These are phyloP conservation scores for Menidia beryllina DNA, from an alignment of 2,113 vertebrate species.

Conservation along the genomic window DNA sequence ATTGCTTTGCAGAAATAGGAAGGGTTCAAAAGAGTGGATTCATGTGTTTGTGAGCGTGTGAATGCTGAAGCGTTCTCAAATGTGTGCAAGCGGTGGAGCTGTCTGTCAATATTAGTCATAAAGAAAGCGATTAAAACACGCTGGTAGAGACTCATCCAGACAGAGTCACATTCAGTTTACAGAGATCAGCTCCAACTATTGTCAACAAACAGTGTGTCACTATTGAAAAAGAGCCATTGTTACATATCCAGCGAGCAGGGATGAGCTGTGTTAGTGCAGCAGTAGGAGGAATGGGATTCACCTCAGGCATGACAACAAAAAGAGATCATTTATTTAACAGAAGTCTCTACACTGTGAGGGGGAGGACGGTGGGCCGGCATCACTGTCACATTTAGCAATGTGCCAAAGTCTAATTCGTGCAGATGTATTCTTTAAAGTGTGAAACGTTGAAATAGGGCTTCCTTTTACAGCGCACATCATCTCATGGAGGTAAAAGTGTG, in stretches of 20 bases:
- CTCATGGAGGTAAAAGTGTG: no score
- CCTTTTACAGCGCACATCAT: not conserved
- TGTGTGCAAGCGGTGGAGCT: conserved; percentile 6
- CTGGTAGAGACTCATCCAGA: conserved; percentile 2
- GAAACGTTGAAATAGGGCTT: not conserved
- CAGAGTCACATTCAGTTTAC: conserved; percentile 16
- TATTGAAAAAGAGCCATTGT: not conserved
- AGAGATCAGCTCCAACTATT: conserved; percentile 25
- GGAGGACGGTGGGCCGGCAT: conserved; percentile 6
- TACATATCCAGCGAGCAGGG: not conserved
- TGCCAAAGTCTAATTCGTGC: not conserved
- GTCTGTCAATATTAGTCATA: conserved; percentile 17
- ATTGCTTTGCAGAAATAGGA: conserved; percentile 70
- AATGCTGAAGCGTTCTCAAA: conserved; percentile 41
- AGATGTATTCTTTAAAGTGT: not conserved
- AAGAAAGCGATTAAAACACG: conserved; percentile 34
- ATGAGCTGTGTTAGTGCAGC: not conserved
- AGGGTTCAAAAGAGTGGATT: conserved; percentile 29
- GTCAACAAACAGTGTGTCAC: conserved; percentile 30
- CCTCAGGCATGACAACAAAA: conserved; percentile 26
- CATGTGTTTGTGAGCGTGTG: conserved; percentile 30
- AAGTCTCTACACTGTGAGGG: conserved; percentile 8
- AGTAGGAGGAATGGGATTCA: conserved; percentile 19
- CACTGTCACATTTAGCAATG: conserved; percentile 6
- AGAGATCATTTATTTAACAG: conserved; percentile 22